Percentiles rank a stretch among this genome's conserved stretches.
Conservation (phyloP, 1,140 invertebrate genomes). For the Brachionus paranguensis region DNA sequence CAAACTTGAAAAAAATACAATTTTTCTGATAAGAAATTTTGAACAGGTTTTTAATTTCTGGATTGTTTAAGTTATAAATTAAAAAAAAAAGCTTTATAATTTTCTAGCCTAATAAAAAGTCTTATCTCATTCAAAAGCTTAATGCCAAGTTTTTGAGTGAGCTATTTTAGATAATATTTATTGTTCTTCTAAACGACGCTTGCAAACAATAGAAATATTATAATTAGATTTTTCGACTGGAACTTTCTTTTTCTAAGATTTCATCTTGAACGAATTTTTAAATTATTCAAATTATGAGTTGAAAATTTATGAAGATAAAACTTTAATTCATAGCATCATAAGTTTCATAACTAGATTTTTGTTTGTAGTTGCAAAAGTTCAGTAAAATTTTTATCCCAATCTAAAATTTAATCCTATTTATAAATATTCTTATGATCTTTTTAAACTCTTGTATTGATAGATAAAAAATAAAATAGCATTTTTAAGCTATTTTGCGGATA, state of each 20-base stretch:
- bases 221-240: background rate
- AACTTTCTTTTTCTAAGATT: background rate
- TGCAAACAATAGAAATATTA: background rate
- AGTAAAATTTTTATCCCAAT: background rate
- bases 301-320: background rate
- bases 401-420: background rate
- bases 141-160: background rate
- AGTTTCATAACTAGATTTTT: background rate
- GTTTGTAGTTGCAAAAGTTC: background rate
- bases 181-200: background rate
- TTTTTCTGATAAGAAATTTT: background rate
- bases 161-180: background rate
- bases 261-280: background rate
- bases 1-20: background rate
- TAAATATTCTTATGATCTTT: too few relatives aligned
- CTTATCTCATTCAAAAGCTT: background rate
- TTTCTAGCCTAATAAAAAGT: background rate
- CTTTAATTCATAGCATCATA: background rate
- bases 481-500: background rate
- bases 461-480: background rate
- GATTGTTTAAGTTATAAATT: background rate
- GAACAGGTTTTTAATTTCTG: constrained; percentile 21
- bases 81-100: background rate
- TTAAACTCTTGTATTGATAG: too few relatives aligned
- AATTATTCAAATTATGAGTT: background rate